Evolutionary conservation across 2,113 vertebrate genomes (phyloP).

Genomic region (Neolamprologus modestus): DNA sequence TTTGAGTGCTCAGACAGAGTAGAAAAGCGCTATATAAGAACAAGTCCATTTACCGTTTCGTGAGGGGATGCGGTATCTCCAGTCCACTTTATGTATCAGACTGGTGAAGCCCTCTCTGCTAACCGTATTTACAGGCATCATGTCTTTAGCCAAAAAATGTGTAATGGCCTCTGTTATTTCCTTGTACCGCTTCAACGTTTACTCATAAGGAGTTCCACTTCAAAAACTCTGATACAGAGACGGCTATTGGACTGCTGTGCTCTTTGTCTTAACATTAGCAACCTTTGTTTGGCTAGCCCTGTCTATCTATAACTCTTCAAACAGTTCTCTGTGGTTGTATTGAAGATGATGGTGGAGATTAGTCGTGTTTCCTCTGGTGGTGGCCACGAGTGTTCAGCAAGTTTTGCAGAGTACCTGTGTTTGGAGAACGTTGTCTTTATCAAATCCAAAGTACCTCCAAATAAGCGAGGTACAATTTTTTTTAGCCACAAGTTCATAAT

Average conservation of each 20-base stretch:
- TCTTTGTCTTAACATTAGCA: background rate
- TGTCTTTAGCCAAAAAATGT: background rate
- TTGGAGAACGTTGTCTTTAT: background rate
- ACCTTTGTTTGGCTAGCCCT: background rate
- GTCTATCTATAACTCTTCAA: background rate
- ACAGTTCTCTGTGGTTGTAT: background rate
- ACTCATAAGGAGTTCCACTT: background rate
- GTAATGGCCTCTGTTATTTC: background rate
- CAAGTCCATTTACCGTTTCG: too few species aligned
- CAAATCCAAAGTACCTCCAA: background rate
- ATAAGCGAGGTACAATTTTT: fast-evolving
- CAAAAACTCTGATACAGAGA: background rate
- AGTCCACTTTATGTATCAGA: background rate
- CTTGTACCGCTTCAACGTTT: fast-evolving
- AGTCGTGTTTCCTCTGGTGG: background rate
- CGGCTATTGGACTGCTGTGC: fast-evolving
- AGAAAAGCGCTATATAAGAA: too few species aligned
- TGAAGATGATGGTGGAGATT: background rate
- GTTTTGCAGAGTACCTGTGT: background rate
- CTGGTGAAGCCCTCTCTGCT: background rate
- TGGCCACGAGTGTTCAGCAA: background rate
- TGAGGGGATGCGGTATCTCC: background rate
- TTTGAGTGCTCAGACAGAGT: too few species aligned
- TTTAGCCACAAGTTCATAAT: background rate
- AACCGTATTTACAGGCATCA: fast-evolving